Base-by-base conservation (phyloP, 2,888 invertebrate genomes). In the Boloria euphrosyne region DNA sequence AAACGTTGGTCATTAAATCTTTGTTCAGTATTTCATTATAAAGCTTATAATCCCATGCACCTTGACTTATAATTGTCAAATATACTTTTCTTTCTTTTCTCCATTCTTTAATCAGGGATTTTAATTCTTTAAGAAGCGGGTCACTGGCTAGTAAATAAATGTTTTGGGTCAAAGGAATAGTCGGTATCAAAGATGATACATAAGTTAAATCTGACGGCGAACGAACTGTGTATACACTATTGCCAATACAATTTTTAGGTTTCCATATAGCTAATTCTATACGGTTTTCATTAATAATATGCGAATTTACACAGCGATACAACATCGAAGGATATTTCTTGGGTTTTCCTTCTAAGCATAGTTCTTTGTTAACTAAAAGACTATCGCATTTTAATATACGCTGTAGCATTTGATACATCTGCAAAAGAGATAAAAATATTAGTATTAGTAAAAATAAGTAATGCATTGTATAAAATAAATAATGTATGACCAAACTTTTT, bases 41-140 rank as follows among this genome's bases (percentile, higher is more conserved):
- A 3, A 57, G 46, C 16, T 16, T 57, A 57, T 57, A 46, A 17
- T 57, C 16, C 22, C 44, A 57, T 2, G 22, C 44, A 13, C 38
- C 22, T 81, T 76, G 46, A 44, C 80, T 82, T 10, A 81, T 72
- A 73, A 79, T 80, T 27, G 82, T 67, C n/a, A 85, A 55, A 16
- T 75, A 74, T 22, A 85, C 71, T 62, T 79, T 74, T 6, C 57
- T 57, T 13, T 57, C 57, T 0, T 46, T 67, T 49, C 83, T 78
- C 80, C 80, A 83, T 63, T 75, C 59, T 44, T 75, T 71, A 2
- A 85, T 76, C 0, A 81, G 68, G 0, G 79, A 73, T 61, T 76
- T 80, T 3, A 82, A 66, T 17, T 75, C 78, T 22, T 72, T 66
- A 16, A 76, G 67, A 14, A 78, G 71, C 3, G 84, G 84, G 57